These are phyloP conservation scores for Buphagus erythrorhynchus DNA, from an alignment of 2,797 vertebrate genomes.

Conservation along the genomic window DNA sequence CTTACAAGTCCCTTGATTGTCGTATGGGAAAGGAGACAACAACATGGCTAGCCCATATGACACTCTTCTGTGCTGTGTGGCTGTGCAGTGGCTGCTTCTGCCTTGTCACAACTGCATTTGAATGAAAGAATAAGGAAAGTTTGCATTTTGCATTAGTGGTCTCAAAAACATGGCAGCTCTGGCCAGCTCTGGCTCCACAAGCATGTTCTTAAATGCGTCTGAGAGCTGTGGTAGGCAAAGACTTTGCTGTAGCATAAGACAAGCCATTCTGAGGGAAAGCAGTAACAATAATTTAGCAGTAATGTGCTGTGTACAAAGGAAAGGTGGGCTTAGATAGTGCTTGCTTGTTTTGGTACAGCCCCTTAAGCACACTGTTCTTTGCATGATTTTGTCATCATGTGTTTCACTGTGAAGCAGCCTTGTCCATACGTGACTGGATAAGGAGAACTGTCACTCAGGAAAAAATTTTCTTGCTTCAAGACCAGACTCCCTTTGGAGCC, in stretches of 20 bases:
- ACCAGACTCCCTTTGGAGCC: neutral
- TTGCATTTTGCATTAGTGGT: neutral
- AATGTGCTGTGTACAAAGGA: neutral
- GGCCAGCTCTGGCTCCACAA: neutral
- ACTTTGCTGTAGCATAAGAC: neutral
- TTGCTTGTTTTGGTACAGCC: neutral
- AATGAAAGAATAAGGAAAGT: neutral
- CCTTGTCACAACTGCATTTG: neutral
- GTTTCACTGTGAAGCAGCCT: neutral
- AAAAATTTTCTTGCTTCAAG: neutral
- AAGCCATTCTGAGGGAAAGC: neutral
- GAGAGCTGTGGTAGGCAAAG: neutral
- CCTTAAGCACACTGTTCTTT: neutral
- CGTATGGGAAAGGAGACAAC: neutral
- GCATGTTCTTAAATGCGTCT: neutral
- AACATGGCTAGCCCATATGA: neutral
- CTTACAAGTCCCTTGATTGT: neutral
- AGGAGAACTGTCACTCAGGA: neutral
- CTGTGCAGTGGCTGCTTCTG: neutral
- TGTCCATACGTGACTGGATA: neutral
- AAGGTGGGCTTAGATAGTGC: neutral
- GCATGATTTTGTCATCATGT: neutral
- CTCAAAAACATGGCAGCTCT: neutral
- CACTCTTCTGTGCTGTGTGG: neutral
- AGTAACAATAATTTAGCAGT: neutral